Conservation (phyloP, 2,888 invertebrate genomes). For the Dynastes grantii region DNA sequence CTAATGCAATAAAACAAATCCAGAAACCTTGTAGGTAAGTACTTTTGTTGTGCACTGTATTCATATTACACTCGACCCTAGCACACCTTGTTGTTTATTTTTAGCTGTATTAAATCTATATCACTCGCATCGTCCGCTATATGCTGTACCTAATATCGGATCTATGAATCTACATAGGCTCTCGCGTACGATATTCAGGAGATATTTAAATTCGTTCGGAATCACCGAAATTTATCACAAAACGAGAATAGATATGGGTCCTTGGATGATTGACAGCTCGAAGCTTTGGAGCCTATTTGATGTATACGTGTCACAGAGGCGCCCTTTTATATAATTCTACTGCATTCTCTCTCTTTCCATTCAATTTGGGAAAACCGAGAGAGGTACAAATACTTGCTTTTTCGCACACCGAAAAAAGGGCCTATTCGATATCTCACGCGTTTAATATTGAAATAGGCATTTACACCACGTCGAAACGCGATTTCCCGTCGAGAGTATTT, state of each 20-base stretch:
- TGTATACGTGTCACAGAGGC: slow-evolving; percentile 12
- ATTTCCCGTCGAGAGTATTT: background rate
- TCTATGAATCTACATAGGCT: too few species aligned
- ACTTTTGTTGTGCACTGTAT: too few species aligned
- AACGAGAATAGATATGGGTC: slow-evolving; percentile 36
- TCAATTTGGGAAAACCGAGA: too few species aligned
- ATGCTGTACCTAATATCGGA: slow-evolving; percentile 6
- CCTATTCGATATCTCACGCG: background rate
- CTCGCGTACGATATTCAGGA: background rate
- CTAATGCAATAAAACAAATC: too few species aligned
- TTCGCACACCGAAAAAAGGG: background rate
- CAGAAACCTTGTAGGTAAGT: too few species aligned
- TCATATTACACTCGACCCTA: background rate
- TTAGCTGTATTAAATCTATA: slow-evolving; percentile 13
- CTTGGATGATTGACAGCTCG: slow-evolving; percentile 35
- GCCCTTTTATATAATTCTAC: background rate
- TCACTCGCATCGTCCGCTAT: background rate
- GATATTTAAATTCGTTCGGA: slow-evolving; percentile 26
- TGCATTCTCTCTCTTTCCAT: background rate
- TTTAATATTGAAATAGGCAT: slow-evolving; percentile 17
- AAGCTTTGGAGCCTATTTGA: slow-evolving; percentile 22
- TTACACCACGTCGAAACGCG: background rate
- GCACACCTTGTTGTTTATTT: slow-evolving; percentile 36
- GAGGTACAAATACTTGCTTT: background rate
- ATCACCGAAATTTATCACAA: slow-evolving; percentile 37